Evolutionary conservation across 2,888 invertebrate genomes (phyloP).

Genomic region (Plagodis dolabraria): DNA sequence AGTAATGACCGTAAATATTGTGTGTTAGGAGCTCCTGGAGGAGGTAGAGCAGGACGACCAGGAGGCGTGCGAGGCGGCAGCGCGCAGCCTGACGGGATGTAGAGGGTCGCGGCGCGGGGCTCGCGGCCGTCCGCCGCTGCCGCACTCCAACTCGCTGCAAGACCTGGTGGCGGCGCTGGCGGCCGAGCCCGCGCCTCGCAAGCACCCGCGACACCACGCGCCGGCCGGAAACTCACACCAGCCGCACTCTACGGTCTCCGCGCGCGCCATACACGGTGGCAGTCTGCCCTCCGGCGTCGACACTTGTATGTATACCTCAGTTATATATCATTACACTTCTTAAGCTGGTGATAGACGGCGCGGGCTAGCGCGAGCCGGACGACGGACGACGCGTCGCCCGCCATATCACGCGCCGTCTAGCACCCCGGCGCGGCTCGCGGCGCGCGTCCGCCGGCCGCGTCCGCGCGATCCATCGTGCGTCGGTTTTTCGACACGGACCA

Average conservation of each 20-base stretch:
- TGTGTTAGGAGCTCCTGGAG: slow-evolving; percentile 87
- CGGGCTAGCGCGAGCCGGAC: too few relatives aligned
- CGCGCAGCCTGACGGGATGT: slow-evolving; percentile 68
- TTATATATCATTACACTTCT: too few relatives aligned
- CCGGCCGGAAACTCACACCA: slow-evolving; percentile 46
- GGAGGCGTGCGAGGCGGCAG: slow-evolving; percentile 83
- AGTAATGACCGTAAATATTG: too few relatives aligned
- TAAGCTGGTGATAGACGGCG: too few relatives aligned
- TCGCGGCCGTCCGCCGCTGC: slow-evolving; percentile 68
- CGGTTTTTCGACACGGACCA: too few relatives aligned
- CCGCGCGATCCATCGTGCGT: too few relatives aligned
- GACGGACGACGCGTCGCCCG: too few relatives aligned
- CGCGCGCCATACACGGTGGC: slow-evolving; percentile 76
- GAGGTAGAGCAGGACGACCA: slow-evolving; percentile 91
- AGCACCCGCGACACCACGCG: slow-evolving; percentile 43
- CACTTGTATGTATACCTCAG: slow-evolving; percentile 58
- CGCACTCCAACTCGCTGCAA: slow-evolving; percentile 85
- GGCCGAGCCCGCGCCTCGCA: slow-evolving; percentile 66
- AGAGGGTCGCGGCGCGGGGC: slow-evolving; percentile 67
- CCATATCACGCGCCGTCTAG: too few relatives aligned
- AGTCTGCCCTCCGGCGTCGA: slow-evolving; percentile 79
- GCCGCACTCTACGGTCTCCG: slow-evolving; percentile 58
- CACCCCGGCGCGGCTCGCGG: too few relatives aligned
- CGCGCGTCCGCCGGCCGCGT: too few relatives aligned
- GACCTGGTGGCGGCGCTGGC: slow-evolving; percentile 84